Conservation (phyloP, 1,140 invertebrate species). For the Apis dorsata region DNA sequence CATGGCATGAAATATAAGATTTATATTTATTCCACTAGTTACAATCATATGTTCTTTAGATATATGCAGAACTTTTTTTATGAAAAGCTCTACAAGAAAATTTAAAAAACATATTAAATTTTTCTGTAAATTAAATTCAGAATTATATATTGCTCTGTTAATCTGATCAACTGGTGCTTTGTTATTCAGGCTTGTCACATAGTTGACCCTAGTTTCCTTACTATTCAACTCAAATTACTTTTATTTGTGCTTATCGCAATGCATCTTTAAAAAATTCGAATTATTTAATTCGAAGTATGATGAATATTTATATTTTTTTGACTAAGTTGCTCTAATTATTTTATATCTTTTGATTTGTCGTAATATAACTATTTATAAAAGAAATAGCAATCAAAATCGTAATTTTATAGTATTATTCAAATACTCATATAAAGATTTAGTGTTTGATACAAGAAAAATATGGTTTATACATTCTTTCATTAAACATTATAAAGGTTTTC, state of each 20-base stretch:
- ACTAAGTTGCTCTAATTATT: too few species aligned
- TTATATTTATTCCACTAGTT: background rate
- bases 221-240: slow-evolving; percentile 27
- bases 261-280: background rate
- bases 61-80: too few species aligned
- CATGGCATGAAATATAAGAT: background rate
- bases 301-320: background rate
- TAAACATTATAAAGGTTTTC: background rate
- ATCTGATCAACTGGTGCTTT: slow-evolving; percentile 26
- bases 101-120: slow-evolving; percentile 9
- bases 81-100: background rate
- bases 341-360: background rate
- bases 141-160: background rate
- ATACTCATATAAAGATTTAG: background rate
- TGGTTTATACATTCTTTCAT: background rate
- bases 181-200: slow-evolving; percentile 36
- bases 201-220: slow-evolving; percentile 33
- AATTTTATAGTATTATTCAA: too few species aligned
- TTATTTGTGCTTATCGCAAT: slow-evolving; percentile 20
- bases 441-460: background rate
- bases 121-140: slow-evolving; percentile 13
- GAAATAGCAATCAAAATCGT: background rate
- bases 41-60: too few species aligned
- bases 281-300: background rate
- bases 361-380: too few species aligned